Evolutionary conservation across 2,888 invertebrate species (phyloP).

Genomic region (Meteorus cinctellus): DNA sequence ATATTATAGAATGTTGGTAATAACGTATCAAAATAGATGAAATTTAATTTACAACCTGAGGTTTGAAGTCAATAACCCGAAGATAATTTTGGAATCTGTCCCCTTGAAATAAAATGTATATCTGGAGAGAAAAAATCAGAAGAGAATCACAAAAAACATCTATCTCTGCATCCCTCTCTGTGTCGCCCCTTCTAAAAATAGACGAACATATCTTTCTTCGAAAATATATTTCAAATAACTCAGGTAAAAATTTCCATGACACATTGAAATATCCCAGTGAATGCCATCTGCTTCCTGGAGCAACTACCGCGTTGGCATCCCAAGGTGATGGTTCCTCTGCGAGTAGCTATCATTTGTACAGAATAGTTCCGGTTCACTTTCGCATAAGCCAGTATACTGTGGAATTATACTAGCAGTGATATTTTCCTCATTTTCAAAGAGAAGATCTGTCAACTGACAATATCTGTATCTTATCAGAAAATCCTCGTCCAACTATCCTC

Average conservation of each 20-base stretch:
- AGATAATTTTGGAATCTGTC: slow-evolving; percentile 4
- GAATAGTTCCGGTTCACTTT: neutral
- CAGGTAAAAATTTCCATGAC: neutral
- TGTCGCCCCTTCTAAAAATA: too few relatives aligned
- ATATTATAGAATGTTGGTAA: neutral
- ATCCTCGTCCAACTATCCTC: neutral
- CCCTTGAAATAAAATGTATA: neutral
- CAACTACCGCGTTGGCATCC: neutral
- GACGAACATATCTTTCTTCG: neutral
- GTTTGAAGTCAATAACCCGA: neutral
- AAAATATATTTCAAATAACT: neutral
- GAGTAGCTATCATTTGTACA: neutral
- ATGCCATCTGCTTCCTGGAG: neutral
- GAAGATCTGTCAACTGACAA: neutral
- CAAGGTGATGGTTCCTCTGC: neutral
- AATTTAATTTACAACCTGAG: neutral
- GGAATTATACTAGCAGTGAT: neutral
- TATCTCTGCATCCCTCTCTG: neutral
- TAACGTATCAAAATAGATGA: neutral
- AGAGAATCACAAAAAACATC: neutral
- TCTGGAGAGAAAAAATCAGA: neutral
- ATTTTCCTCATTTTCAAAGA: neutral
- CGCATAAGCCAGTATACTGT: neutral
- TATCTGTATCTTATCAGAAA: neutral
- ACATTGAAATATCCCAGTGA: neutral